These are phyloP conservation scores for Prenolepis imparis DNA, from an alignment of 2,888 invertebrate genomes.

Conservation along the genomic window DNA sequence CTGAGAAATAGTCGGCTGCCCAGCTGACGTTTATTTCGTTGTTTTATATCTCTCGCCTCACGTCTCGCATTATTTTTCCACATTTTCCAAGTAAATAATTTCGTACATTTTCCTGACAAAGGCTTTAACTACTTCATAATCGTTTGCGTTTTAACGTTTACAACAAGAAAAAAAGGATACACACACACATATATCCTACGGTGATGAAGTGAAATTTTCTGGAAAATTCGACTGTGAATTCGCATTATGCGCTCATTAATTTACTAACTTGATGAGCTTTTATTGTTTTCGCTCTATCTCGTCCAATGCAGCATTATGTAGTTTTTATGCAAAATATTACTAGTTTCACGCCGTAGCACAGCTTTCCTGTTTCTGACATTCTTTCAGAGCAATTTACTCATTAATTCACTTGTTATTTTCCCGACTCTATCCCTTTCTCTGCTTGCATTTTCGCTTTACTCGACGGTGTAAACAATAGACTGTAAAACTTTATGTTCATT, in stretches of 20 bases:
- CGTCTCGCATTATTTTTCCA: constrained; percentile 20
- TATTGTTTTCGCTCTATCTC: constrained; percentile 40
- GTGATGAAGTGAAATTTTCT: constrained; percentile 34
- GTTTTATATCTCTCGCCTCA: constrained; percentile 28
- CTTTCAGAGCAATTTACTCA: constrained; percentile 29
- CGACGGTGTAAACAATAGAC: constrained; percentile 2
- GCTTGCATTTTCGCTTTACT: background rate
- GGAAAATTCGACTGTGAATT: constrained; percentile 32
- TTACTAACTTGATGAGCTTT: constrained; percentile 48
- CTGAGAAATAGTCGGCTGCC: constrained; percentile 12
- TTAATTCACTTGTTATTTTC: constrained; percentile 33
- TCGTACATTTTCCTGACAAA: constrained; percentile 19
- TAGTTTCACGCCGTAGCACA: constrained; percentile 8
- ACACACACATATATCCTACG: constrained; percentile 4
- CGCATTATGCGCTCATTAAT: constrained; percentile 44
- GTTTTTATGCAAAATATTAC: constrained; percentile 47
- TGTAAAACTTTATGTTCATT: background rate
- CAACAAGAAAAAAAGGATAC: background rate
- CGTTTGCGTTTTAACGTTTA: constrained; percentile 18
- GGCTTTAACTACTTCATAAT: constrained; percentile 39
- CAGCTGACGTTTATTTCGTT: constrained; percentile 36
- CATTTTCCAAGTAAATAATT: constrained; percentile 45
- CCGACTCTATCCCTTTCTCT: constrained; percentile 1
- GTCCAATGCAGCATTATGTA: constrained; percentile 24
- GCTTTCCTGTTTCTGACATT: constrained; percentile 27